Evolutionary conservation across 1,140 invertebrate genomes (phyloP).

Genomic region (Araneus ventricosus): DNA sequence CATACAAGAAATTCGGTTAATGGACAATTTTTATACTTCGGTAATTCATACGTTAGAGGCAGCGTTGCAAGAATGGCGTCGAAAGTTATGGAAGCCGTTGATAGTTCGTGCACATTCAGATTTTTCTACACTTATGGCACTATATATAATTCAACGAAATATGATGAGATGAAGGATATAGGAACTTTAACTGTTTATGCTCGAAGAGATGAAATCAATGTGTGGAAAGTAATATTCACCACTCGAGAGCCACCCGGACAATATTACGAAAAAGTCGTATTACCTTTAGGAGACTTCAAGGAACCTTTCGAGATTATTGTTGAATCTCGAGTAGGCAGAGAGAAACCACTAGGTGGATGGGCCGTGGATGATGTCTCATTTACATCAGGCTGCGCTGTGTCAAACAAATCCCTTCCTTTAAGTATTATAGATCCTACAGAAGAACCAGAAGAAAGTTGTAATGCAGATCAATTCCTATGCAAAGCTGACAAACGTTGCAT

Average conservation of each 20-base stretch:
- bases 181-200: constrained; percentile 70
- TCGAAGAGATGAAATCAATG: constrained; percentile 57
- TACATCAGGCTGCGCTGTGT: constrained; percentile 77
- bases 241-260: constrained; percentile 56
- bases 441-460: constrained; percentile 29
- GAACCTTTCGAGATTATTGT: constrained; percentile 78
- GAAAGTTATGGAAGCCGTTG: constrained; percentile 61
- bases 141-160: constrained; percentile 60
- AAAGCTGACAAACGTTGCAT: constrained; percentile 90
- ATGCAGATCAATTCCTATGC: constrained; percentile 86
- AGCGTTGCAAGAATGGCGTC: constrained; percentile 48
- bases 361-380: constrained; percentile 80
- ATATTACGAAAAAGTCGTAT: constrained; percentile 74
- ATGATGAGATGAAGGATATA: constrained; percentile 63
- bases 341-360: constrained; percentile 78
- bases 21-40: constrained; percentile 73
- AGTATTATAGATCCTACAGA: constrained; percentile 37
- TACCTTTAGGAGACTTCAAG: constrained; percentile 47
- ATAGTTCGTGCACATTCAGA: constrained; percentile 68
- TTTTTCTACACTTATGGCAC: constrained; percentile 75
- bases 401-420: constrained; percentile 64
- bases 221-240: constrained; percentile 51
- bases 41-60: constrained; percentile 34
- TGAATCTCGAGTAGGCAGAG: constrained; percentile 77
- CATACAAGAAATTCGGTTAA: constrained; percentile 76